These are phyloP conservation scores for Gnathonemus longibarbis DNA, from an alignment of 2,113 vertebrate species.

Conservation along the genomic window DNA sequence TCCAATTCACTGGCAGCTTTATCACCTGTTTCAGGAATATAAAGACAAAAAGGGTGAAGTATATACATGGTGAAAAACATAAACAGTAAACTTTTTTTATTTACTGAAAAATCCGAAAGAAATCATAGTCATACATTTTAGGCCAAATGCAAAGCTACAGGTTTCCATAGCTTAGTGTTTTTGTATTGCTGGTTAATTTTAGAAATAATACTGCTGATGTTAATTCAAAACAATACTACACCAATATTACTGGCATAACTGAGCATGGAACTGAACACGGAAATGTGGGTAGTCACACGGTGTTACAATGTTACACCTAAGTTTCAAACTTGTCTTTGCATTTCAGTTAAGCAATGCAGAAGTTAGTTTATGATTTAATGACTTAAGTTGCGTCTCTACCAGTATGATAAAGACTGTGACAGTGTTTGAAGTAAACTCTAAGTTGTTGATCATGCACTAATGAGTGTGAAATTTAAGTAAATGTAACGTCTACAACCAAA, in stretches of 20 bases:
- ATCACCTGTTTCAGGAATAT: conserved; percentile 6
- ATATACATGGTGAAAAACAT: background rate
- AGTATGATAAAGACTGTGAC: background rate
- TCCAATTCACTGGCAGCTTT: conserved; percentile 21
- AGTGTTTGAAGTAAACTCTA: background rate
- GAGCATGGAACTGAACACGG: background rate
- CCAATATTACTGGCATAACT: background rate
- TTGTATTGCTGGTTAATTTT: background rate
- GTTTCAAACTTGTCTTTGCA: background rate
- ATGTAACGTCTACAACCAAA: background rate
- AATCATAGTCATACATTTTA: background rate
- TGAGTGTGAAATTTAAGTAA: background rate
- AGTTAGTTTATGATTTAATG: background rate
- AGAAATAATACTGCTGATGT: background rate
- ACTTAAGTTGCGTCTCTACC: background rate
- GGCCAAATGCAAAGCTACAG: background rate
- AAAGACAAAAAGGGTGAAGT: background rate
- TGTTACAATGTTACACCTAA: background rate
- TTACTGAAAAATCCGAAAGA: background rate
- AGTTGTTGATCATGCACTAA: background rate
- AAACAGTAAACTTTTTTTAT: background rate
- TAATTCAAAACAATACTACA: background rate
- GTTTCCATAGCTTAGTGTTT: background rate
- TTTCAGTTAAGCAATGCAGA: background rate
- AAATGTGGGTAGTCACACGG: background rate